These are phyloP conservation scores for Coelopa frigida DNA, from an alignment of 1,140 invertebrate species.

Conservation along the genomic window DNA sequence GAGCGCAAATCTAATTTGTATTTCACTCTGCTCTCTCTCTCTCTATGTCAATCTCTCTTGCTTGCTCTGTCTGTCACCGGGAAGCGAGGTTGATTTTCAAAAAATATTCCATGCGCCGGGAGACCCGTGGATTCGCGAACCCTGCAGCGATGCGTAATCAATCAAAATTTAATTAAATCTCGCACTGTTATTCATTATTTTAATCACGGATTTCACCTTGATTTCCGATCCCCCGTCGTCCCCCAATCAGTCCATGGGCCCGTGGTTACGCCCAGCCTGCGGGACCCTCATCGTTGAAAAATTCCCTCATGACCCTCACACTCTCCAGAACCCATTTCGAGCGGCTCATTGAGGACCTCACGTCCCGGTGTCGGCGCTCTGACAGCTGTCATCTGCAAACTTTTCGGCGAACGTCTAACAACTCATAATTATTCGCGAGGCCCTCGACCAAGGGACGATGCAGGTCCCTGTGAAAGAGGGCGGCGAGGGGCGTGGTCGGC, in stretches of 20 bases:
- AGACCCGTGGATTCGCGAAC: neutral
- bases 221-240: neutral
- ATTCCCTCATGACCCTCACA: no score
- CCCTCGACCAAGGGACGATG: no score
- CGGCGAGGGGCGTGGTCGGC: no score
- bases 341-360: no score
- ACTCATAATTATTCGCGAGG: no score
- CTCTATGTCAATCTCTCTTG: neutral
- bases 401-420: no score
- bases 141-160: constrained; percentile 5
- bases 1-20: constrained; percentile 10
- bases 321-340: no score
- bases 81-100: neutral
- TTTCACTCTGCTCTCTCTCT: constrained; percentile 5
- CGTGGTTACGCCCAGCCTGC: neutral
- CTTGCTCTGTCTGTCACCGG: neutral
- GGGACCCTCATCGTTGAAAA: no score
- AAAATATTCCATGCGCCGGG: constrained; percentile 5
- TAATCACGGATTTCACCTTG: neutral
- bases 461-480: no score
- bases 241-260: neutral
- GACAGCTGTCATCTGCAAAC: no score
- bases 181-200: neutral
- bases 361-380: no score
- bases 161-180: constrained; percentile 12